A percentile compares a stretch with the other conserved stretches of the same genome.
phyloP scores from a whole-genome alignment of 2,113 vertebrate genomes.

The Syngnathus typhle region DNA sequence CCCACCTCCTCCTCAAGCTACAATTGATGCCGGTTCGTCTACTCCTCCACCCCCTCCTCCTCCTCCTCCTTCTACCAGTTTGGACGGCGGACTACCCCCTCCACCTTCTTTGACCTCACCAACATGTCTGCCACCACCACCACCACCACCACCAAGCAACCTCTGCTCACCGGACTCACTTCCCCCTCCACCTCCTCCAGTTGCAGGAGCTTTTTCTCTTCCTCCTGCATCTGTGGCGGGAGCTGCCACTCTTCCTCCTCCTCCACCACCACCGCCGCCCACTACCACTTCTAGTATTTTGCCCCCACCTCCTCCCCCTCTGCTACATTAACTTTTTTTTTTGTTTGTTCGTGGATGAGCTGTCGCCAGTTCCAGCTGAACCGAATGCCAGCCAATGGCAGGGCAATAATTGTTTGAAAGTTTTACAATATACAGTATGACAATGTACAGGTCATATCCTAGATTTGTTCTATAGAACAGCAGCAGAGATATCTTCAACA shows the following conservation, averaged over 20 bases:
- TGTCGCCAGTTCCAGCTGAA: too few relatives aligned
- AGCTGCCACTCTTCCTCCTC: neutral
- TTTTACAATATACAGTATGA: too few relatives aligned
- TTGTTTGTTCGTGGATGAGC: neutral
- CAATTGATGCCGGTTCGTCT: conserved; percentile 18
- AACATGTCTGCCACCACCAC: conserved; percentile 31
- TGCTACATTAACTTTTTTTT: neutral
- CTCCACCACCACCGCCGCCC: conserved; percentile 17
- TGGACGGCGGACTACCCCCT: conserved; percentile 4
- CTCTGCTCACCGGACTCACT: conserved; percentile 19
- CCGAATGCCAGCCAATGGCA: too few relatives aligned
- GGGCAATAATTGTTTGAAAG: too few relatives aligned
- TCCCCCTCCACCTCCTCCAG: conserved; percentile 24
- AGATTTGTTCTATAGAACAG: neutral
- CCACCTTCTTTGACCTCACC: conserved; percentile 29
- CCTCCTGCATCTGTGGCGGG: neutral
- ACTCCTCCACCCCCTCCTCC: conserved; percentile 22
- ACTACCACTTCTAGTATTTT: conserved; percentile 4
- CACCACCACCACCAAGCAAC: neutral
- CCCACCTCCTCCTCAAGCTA: conserved; percentile 14
- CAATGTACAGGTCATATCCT: too few relatives aligned
- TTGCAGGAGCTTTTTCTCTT: neutral
- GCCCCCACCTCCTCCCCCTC: conserved; percentile 13
- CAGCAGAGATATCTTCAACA: conserved; percentile 11
- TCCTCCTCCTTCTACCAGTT: conserved; percentile 20